Percentiles rank a stretch among this genome's conserved stretches.
These are phyloP conservation scores for Agonum fuliginosum DNA, from an alignment of 2,888 invertebrate species.

Conservation along the genomic window DNA sequence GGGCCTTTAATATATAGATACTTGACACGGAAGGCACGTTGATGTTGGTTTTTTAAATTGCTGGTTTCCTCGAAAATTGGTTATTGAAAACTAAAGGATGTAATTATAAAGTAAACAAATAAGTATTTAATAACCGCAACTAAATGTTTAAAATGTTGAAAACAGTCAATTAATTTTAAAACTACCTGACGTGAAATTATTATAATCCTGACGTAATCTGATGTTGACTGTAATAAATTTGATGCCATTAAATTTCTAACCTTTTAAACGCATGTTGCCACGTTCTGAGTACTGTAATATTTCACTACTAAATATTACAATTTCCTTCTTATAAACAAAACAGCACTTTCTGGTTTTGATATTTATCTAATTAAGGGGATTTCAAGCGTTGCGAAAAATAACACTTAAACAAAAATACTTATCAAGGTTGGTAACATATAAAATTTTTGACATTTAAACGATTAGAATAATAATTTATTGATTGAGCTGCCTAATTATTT, in stretches of 20 bases:
- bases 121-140: conserved; percentile 31
- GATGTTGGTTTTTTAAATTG: conserved; percentile 41
- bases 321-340: no score
- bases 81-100: conserved; percentile 39
- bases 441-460: no score
- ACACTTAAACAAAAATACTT: no score
- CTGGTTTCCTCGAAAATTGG: conserved; percentile 39
- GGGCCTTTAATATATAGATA: conserved; percentile 9
- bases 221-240: not conserved
- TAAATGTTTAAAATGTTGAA: conserved; percentile 33
- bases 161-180: conserved; percentile 23
- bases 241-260: not conserved
- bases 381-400: no score
- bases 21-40: conserved; percentile 28
- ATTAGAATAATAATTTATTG: no score
- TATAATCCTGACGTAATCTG: not conserved
- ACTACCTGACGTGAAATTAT: conserved; percentile 19
- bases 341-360: no score
- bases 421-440: no score
- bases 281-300: no score
- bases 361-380: no score
- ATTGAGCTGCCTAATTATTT: no score
- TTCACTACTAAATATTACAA: no score
- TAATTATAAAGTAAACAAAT: conserved; percentile 40
- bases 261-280: not conserved